Evolutionary conservation across 2,888 invertebrate species (phyloP), one percentile per base, ranked within the genome.

Genomic region (Hypselothyrea guttata): DNA sequence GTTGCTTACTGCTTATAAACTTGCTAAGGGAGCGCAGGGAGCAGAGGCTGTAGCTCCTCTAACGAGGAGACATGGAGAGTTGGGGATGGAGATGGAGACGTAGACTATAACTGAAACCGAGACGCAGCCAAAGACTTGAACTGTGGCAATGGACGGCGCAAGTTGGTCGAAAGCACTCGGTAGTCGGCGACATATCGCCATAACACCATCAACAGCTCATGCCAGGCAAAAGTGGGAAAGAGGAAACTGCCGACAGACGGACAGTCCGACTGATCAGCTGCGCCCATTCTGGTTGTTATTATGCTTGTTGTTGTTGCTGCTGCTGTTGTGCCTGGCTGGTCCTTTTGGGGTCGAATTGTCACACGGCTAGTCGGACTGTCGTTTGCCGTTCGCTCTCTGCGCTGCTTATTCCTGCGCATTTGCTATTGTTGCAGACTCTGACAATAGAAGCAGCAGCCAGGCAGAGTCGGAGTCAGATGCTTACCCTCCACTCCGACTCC

Each of bases 151-250:
- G 54, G 40, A 41, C 40, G 35, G 60, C 22, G 53, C 53, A 60
- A 48, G 33, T 49, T 46, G 38, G 52, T 53, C 44, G 48, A 42
- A 35, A 44, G 12, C 9, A 38, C 18, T 57, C 62, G 56, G 84
- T 72, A 73, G 81, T 65, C 65, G 53, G 82, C 84, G 82, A 75
- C 77, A 87, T 85, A 86, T 86, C 84, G 71, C 77, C 76, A 77
- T 84, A 86, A 77, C 84, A 84, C 84, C 81, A 84, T 78, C 79
- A 84, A 70, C 84, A 79, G 84, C 79, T 83, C 76, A 73, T 76
- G 70, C 64, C 58, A 27, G n/a, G n/a, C 54, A 62, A 54, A 57
- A 52, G 42, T 34, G 30, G 15, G n/a, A 33, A 11, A 44, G 44
- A 56, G 58, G 49, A 28, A 57, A 51, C 54, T 40, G 53, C n/a